Percentiles rank a stretch among this genome's conserved stretches.
Evolutionary conservation across 2,888 invertebrate species (phyloP).

Genomic region (Apotomis turbidana): DNA sequence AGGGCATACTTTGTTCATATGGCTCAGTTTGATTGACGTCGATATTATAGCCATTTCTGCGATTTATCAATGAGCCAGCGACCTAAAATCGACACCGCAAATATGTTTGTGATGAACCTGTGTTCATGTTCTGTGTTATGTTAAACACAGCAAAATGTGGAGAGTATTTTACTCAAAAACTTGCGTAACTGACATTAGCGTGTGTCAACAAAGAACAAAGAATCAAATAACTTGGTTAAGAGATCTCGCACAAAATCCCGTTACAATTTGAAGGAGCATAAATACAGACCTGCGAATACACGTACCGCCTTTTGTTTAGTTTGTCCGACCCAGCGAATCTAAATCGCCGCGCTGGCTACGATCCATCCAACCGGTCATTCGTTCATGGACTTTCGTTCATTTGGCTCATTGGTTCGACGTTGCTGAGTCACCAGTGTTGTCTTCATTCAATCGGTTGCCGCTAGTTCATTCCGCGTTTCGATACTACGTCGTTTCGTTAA

Average conservation of each 20-base stretch:
- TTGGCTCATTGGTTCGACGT: conserved; percentile 55
- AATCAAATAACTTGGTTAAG: neutral
- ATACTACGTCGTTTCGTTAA: conserved; percentile 43
- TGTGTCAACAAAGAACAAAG: neutral
- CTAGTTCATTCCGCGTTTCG: conserved; percentile 51
- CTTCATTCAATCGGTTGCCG: conserved; percentile 59
- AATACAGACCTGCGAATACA: conserved; percentile 2
- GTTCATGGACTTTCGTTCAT: conserved; percentile 44
- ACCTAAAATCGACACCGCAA: too few relatives aligned
- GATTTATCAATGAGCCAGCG: too few relatives aligned
- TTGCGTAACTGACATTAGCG: neutral
- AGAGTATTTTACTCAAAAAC: neutral
- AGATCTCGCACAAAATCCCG: neutral
- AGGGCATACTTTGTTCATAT: too few relatives aligned
- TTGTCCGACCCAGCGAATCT: conserved; percentile 6
- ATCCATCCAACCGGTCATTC: conserved; percentile 38
- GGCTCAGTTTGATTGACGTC: too few relatives aligned
- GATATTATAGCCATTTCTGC: too few relatives aligned
- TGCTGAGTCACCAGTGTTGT: conserved; percentile 62
- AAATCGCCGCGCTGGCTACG: conserved; percentile 34
- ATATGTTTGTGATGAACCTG: too few relatives aligned
- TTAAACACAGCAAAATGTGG: too few relatives aligned
- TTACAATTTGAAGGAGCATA: neutral
- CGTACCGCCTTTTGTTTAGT: conserved; percentile 23
- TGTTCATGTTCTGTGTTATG: too few relatives aligned